Percentiles rank a stretch among this genome's conserved stretches.
Evolutionary conservation across 2,888 invertebrate genomes (phyloP).

Genomic region (Morinoia aosen): DNA sequence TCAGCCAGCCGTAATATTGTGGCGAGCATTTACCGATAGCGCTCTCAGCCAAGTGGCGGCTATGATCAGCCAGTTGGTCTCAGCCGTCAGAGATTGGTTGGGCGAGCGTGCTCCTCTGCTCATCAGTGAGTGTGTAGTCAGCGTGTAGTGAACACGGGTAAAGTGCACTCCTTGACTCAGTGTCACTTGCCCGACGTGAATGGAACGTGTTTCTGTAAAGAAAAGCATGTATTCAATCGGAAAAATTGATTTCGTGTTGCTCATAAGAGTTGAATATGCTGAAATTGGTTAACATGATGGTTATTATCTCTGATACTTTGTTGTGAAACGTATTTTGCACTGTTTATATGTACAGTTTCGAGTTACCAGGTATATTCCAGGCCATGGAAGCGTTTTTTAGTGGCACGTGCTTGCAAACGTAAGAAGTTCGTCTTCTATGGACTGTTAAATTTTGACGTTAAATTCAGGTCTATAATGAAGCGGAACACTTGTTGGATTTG

Average conservation of each 20-base stretch:
- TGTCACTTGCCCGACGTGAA: slow-evolving; percentile 41
- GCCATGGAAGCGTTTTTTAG: neutral
- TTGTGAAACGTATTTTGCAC: neutral
- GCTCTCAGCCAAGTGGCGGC: slow-evolving; percentile 51
- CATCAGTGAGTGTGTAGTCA: slow-evolving; percentile 35
- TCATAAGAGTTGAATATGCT: neutral
- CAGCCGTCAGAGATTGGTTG: slow-evolving; percentile 47
- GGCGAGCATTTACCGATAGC: slow-evolving; percentile 52
- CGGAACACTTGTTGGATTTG: neutral
- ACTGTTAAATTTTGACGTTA: neutral
- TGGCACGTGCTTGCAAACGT: neutral
- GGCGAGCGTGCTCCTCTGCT: slow-evolving; percentile 32
- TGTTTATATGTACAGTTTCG: neutral
- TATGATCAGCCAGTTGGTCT: slow-evolving; percentile 47
- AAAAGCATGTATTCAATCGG: neutral
- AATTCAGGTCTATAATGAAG: neutral
- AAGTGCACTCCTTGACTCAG: neutral
- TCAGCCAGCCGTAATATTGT: slow-evolving; percentile 53
- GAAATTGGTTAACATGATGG: neutral
- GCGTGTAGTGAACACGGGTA: neutral
- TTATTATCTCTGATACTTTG: neutral
- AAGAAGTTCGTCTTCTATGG: neutral
- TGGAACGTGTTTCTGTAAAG: slow-evolving; percentile 28
- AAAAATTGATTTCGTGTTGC: neutral
- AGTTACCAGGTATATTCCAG: neutral